A percentile compares a stretch with the other conserved stretches of the same genome.
Conservation (phyloP, 2,888 invertebrate genomes). For the Lycocerus yunnanus region DNA sequence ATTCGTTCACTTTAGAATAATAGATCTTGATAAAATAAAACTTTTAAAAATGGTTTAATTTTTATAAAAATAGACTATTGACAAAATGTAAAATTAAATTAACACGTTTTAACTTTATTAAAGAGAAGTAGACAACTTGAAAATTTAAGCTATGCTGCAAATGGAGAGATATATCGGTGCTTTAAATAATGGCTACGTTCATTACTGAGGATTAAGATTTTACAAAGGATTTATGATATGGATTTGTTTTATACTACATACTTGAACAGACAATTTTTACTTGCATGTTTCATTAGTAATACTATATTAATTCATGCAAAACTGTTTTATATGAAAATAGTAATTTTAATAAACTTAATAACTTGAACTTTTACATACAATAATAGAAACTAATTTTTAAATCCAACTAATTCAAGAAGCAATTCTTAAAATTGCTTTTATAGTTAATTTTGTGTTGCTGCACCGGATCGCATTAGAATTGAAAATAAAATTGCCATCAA, state of each 20-base stretch:
- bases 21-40: not conserved
- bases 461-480: conserved; percentile 19
- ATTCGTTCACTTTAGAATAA: not conserved
- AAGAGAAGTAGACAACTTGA: conserved; percentile 29
- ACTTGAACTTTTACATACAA: no score
- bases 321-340: no score
- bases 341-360: no score
- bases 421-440: not conserved
- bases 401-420: not conserved
- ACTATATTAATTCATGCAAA: no score
- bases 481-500: conserved; percentile 6
- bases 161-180: conserved; percentile 31
- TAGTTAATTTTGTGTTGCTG: not conserved
- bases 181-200: conserved; percentile 33
- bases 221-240: conserved; percentile 31
- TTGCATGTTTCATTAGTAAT: not conserved
- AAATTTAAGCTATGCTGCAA: conserved; percentile 24
- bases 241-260: conserved; percentile 23
- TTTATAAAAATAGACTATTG: not conserved
- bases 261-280: not conserved
- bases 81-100: not conserved
- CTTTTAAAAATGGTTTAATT: not conserved
- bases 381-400: not conserved
- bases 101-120: not conserved
- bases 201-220: conserved; percentile 33